phyloP scores from a whole-genome alignment of 1,140 invertebrate species.

The Diabrotica undecimpunctata region DNA sequence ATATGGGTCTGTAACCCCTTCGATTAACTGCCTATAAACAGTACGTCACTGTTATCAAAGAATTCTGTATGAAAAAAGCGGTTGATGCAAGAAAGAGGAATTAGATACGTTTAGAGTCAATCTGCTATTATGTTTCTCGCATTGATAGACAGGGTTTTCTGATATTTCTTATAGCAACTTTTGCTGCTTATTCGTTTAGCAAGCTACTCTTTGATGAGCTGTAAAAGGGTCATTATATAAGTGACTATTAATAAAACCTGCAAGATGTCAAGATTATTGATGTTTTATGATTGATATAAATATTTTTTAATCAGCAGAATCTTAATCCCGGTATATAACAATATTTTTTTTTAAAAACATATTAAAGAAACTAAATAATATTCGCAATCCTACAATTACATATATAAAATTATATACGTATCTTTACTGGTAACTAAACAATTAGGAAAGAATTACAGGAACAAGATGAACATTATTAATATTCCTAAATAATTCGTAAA shows the following conservation, averaged over 20 bases:
- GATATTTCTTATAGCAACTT: conserved; percentile 13
- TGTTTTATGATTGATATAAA: no score
- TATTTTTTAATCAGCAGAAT: no score
- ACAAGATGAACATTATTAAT: no score
- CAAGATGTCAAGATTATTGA: neutral
- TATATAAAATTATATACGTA: no score
- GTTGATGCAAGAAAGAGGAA: conserved; percentile 36
- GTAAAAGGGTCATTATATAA: neutral
- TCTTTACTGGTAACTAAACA: no score
- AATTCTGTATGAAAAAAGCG: conserved; percentile 28
- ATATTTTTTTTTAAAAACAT: no score
- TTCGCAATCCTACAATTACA: no score
- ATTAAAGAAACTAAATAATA: no score
- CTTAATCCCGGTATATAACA: no score
- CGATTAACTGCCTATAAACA: neutral
- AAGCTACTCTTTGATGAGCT: conserved; percentile 18
- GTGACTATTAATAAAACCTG: neutral
- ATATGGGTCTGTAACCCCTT: no score
- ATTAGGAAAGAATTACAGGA: no score
- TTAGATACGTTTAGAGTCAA: conserved; percentile 44
- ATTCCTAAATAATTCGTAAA: no score
- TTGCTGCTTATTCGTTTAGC: conserved; percentile 22
- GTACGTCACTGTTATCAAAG: conserved; percentile 14
- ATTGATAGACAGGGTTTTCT: conserved; percentile 25
- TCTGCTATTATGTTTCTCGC: conserved; percentile 33